A percentile compares a stretch with the other conserved stretches of the same genome.
phyloP scores from a whole-genome alignment of 2,797 vertebrate genomes.

The Lutjanus campechanus region DNA sequence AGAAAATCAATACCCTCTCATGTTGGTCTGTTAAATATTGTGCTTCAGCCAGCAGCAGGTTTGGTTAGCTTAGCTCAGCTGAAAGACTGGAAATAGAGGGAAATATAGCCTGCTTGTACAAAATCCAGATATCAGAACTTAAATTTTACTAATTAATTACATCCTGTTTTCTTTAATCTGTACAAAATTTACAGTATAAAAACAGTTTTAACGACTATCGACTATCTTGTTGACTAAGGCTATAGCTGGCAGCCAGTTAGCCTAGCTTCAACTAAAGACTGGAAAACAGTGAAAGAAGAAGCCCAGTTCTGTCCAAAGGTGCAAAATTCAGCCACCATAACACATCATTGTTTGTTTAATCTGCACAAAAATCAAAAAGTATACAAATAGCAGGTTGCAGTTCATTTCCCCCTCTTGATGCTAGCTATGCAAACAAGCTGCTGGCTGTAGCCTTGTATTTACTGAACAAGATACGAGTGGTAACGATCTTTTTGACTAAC shows the following conservation, averaged over 20 bases:
- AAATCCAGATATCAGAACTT: too few species aligned
- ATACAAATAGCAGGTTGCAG: too few species aligned
- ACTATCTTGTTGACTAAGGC: too few species aligned
- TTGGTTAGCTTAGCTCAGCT: not conserved
- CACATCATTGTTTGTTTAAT: not conserved
- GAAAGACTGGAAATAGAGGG: too few species aligned
- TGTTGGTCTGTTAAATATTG: too few species aligned
- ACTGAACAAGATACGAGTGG: not conserved
- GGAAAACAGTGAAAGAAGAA: not conserved
- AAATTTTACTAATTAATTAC: too few species aligned
- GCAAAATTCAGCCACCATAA: not conserved
- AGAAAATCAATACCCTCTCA: not conserved
- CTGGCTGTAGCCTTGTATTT: not conserved
- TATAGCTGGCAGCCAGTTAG: not conserved
- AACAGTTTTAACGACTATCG: too few species aligned
- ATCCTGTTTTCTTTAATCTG: too few species aligned
- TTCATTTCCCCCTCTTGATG: not conserved
- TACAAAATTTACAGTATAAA: too few species aligned
- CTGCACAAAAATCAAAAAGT: too few species aligned
- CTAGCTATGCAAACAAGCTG: constrained; percentile 3
- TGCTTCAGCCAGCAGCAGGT: not conserved
- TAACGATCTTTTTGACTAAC: not conserved
- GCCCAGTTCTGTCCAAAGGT: too few species aligned
- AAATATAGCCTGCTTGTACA: too few species aligned
- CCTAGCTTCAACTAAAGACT: not conserved